Percentiles rank a stretch among this genome's conserved stretches.
phyloP scores from a whole-genome alignment of 2,113 vertebrate species.

The Thomomys bottae region DNA sequence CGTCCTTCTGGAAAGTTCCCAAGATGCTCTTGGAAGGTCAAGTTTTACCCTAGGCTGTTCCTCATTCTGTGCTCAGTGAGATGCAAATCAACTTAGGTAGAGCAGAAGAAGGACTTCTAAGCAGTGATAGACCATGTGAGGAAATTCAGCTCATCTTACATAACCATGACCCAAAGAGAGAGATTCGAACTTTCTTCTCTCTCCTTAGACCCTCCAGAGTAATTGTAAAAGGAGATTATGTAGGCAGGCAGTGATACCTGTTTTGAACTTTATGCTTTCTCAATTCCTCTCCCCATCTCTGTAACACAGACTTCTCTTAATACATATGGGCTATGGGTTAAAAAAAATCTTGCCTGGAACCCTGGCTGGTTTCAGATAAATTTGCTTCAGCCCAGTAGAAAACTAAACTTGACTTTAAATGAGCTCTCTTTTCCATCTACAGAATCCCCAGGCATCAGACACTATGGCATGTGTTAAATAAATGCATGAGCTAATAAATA shows the following conservation, averaged over 20 bases:
- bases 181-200: background rate
- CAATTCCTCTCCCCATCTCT: background rate
- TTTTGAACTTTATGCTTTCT: background rate
- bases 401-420: conserved; percentile 29
- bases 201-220: background rate
- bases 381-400: background rate
- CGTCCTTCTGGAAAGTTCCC: background rate
- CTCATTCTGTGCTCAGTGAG: background rate
- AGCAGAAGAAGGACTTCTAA: conserved; percentile 2
- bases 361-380: conserved; percentile 10
- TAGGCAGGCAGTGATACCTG: background rate
- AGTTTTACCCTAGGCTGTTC: background rate
- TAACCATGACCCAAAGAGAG: conserved; percentile 18
- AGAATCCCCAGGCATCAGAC: conserved; percentile 16
- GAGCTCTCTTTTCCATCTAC: conserved; percentile 2
- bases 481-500: conserved; percentile 11
- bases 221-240: conserved; percentile 44
- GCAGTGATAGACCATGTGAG: background rate
- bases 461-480: background rate
- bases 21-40: background rate
- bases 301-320: background rate
- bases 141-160: conserved; percentile 27
- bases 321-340: background rate
- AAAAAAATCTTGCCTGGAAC: background rate
- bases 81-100: conserved; percentile 4